These are phyloP conservation scores for Myotis vivesi DNA, from an alignment of 2,797 vertebrate genomes.

Conservation along the genomic window DNA sequence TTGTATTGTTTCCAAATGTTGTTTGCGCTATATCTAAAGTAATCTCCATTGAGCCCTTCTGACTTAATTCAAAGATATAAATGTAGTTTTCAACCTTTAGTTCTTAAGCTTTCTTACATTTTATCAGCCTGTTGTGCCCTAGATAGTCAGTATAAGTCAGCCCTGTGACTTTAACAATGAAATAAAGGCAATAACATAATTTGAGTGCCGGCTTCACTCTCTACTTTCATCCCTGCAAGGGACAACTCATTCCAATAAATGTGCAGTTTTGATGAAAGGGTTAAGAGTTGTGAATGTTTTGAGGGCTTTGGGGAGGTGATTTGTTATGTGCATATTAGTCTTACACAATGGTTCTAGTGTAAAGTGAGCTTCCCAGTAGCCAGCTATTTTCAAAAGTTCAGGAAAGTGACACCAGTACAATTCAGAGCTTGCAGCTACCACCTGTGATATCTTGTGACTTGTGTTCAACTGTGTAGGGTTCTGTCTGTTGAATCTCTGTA, in stretches of 20 bases:
- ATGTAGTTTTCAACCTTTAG: neutral
- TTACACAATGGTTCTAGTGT: neutral
- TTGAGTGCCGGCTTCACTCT: neutral
- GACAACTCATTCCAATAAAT: neutral
- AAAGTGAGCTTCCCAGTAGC: neutral
- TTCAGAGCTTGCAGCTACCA: neutral
- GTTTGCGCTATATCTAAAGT: neutral
- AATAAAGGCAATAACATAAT: neutral
- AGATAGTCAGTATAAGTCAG: neutral
- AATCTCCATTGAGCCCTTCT: neutral
- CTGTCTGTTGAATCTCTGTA: neutral
- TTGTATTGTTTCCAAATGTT: conserved; percentile 31
- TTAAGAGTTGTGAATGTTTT: neutral
- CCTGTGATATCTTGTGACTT: neutral
- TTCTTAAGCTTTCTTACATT: neutral
- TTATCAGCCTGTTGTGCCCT: neutral
- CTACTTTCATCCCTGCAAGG: neutral
- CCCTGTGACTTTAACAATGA: neutral
- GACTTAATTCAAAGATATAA: neutral
- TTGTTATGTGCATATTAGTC: neutral
- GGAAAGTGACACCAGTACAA: neutral
- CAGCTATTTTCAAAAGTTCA: neutral
- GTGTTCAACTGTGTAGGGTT: neutral
- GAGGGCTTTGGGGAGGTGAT: neutral
- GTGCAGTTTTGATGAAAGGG: neutral